Base-by-base conservation (phyloP, 2,113 vertebrate species). In the Panthera leo region DNA sequence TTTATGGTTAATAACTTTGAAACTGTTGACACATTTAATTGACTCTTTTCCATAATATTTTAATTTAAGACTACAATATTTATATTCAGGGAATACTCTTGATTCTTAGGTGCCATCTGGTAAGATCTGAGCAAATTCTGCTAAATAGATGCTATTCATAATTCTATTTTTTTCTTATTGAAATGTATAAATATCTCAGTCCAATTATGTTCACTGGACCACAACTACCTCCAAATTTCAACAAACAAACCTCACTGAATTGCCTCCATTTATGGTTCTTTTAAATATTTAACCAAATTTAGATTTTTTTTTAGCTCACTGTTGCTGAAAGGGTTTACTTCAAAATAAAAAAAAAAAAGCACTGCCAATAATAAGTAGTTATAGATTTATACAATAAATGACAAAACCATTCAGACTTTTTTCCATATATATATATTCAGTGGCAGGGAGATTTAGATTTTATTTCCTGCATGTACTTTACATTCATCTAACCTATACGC, bases 201-300 rank as follows among this genome's bases (percentile, higher is more conserved):
- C 31, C n/a, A 82, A 91, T 84, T n/a, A 58, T 84, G 45, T 94
- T 70, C n/a, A 82, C 7, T 87, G 55, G 15, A 85, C 34, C 65
- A 96, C 14, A 88, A 95, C 45, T 85, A 31, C 70, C 86, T 95
- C 34, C 85, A 78, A 78, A 86, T 71, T 93, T 89, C 94, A 94
- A 94, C 13, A 95, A 91, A 76, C 51, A 89, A 58, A 71, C 65
- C 14, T 89, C 25, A 95, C 0, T 58, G 39, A 51, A 70, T 25
- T 95, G 70, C 89, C 45, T 79, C 53, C 58, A 61, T 61, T 61
- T 83, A 76, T 27, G 27, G 80, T 88, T 90, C 31, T 91, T 95
- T 86, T 85, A n/a, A 85, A 65, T 65, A 13, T 92, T 85, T 96
- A 29, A 92, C 36, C 53, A 89, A 83, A 48, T 63, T 97, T 53